These are phyloP conservation scores for Heliopora coerulea DNA, from an alignment of 92 coral and sea anemone genomes.

Conservation along the genomic window DNA sequence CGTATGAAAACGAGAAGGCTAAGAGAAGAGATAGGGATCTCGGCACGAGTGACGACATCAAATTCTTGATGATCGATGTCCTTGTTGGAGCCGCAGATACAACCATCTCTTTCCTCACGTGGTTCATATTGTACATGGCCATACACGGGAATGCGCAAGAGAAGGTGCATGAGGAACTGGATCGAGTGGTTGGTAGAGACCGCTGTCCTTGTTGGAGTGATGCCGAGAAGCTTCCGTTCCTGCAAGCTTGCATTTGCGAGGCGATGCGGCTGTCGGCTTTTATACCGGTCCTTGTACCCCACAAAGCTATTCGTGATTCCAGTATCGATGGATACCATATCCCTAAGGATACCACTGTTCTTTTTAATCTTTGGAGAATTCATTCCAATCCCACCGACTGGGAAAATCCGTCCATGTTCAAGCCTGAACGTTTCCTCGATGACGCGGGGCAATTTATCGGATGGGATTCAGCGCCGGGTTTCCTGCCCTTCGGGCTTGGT, in stretches of 20 bases:
- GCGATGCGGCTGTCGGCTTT: slow-evolving; percentile 39
- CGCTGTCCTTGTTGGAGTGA: slow-evolving; percentile 35
- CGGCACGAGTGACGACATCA: slow-evolving; percentile 75
- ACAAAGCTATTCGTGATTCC: slow-evolving; percentile 53
- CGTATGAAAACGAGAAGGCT: slow-evolving; percentile 14
- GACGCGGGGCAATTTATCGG: slow-evolving; percentile 53
- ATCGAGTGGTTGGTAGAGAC: slow-evolving; percentile 26
- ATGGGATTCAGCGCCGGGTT: slow-evolving; percentile 25
- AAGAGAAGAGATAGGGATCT: slow-evolving; percentile 9
- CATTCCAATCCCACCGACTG: slow-evolving; percentile 56
- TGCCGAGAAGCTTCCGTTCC: slow-evolving; percentile 32
- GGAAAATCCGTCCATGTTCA: slow-evolving; percentile 48
- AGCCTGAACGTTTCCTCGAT: slow-evolving; percentile 59
- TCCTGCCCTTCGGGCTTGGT: slow-evolving; percentile 60
- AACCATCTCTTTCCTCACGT: slow-evolving; percentile 1
- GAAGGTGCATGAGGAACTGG: slow-evolving; percentile 25
- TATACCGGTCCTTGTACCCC: slow-evolving; percentile 41
- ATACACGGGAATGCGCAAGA: neutral
- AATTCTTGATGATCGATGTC: slow-evolving; percentile 73
- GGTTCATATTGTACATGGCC: slow-evolving; percentile 19
- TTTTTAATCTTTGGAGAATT: slow-evolving; percentile 48
- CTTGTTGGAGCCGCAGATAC: slow-evolving; percentile 67
- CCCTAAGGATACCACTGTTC: slow-evolving; percentile 45
- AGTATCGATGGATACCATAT: slow-evolving; percentile 53
- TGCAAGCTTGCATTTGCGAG: slow-evolving; percentile 53